A percentile compares a stretch with the other conserved stretches of the same genome.
Conservation (phyloP, 2,888 invertebrate species). For the Protophormia terraenovae region DNA sequence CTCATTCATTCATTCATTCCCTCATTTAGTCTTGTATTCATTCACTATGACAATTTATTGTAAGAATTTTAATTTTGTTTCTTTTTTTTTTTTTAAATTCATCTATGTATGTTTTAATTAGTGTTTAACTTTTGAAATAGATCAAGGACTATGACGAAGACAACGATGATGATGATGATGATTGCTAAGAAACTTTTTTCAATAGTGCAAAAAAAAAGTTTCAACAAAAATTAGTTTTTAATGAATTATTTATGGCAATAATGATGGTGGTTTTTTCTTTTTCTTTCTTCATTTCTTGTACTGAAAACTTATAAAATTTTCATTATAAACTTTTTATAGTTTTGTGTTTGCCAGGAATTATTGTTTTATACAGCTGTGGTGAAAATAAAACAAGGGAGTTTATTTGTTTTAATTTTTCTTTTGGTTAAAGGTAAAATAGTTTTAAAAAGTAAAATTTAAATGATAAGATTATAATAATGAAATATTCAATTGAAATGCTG, state of each 20-base stretch:
- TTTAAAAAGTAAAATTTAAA: neutral
- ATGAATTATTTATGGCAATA: slow-evolving; percentile 41
- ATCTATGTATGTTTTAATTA: slow-evolving; percentile 42
- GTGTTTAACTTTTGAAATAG: slow-evolving; percentile 41
- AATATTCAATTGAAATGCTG: too few relatives aligned
- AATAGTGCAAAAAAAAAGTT: neutral
- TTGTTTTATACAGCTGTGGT: neutral
- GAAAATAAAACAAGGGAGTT: neutral
- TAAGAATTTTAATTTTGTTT: neutral
- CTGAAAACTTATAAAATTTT: slow-evolving; percentile 17
- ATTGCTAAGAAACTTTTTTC: neutral
- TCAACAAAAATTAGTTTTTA: slow-evolving; percentile 9
- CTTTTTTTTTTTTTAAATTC: neutral
- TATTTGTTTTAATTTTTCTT: neutral
- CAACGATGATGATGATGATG: neutral
- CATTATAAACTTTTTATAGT: slow-evolving; percentile 18
- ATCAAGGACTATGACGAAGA: slow-evolving; percentile 38
- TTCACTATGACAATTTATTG: neutral
- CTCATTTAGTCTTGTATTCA: too few relatives aligned
- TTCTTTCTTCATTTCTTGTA: neutral
- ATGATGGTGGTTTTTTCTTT: neutral
- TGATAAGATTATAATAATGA: neutral
- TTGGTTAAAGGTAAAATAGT: neutral
- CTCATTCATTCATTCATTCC: neutral
- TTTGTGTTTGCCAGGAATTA: neutral